Percentiles rank a stretch among this genome's conserved stretches.
These are phyloP conservation scores for Andricus quercusramuli DNA, from an alignment of 2,888 invertebrate species.

Conservation along the genomic window DNA sequence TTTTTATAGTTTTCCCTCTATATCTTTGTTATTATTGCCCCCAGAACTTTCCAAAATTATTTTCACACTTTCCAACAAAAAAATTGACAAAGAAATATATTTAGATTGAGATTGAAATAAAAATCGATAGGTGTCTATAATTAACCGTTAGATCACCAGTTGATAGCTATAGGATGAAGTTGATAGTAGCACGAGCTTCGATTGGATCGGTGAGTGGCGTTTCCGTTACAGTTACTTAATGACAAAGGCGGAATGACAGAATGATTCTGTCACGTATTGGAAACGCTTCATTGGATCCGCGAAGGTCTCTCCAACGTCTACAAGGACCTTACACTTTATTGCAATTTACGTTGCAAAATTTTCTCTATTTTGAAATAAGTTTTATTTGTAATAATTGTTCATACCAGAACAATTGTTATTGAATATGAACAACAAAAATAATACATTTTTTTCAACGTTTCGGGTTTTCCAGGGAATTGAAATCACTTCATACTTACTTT, in stretches of 20 bases:
- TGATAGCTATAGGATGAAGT: neutral
- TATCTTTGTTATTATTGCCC: neutral
- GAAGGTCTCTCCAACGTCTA: constrained; percentile 1
- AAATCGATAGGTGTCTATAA: neutral
- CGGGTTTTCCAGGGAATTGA: too few species aligned
- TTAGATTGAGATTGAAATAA: neutral
- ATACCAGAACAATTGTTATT: too few species aligned
- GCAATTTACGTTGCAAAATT: neutral
- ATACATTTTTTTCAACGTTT: too few species aligned
- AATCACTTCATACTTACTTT: too few species aligned
- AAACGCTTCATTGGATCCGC: neutral
- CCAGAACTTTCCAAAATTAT: neutral
- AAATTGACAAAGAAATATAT: neutral
- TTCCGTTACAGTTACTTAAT: constrained; percentile 12
- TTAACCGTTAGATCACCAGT: neutral
- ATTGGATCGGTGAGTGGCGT: neutral
- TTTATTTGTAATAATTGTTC: too few species aligned
- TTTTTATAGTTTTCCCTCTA: neutral
- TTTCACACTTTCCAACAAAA: neutral
- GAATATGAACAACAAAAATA: too few species aligned
- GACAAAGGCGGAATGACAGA: constrained; percentile 1
- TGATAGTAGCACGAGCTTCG: neutral
- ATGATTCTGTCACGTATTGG: constrained; percentile 11
- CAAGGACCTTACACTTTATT: neutral
- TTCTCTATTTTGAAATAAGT: neutral